A percentile compares a stretch with the other conserved stretches of the same genome.
These are phyloP conservation scores for Trematocara variabile DNA, from an alignment of 2,113 vertebrate species.

Conservation along the genomic window DNA sequence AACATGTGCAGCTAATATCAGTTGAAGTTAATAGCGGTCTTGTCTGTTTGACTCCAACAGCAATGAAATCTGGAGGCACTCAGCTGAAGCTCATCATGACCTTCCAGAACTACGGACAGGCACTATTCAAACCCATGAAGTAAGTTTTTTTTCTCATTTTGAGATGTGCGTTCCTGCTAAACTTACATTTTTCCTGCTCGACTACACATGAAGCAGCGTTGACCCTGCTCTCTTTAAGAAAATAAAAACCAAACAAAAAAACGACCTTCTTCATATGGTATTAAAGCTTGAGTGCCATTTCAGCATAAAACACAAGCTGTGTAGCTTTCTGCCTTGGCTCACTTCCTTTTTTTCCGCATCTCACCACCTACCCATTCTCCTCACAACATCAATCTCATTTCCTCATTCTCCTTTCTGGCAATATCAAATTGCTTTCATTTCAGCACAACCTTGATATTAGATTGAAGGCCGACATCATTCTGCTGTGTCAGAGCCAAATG, in stretches of 20 bases:
- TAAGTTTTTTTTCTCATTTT: conserved; percentile 74
- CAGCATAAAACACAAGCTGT: conserved; percentile 5
- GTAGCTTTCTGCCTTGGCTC: conserved; percentile 9
- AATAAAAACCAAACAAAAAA: background rate
- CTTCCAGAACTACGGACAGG: conserved; percentile 98
- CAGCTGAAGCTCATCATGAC: conserved; percentile 99
- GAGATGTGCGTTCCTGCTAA: background rate
- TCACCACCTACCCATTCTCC: conserved; percentile 6
- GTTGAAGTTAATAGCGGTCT: background rate
- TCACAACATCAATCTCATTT: conserved; percentile 46
- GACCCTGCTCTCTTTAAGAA: background rate
- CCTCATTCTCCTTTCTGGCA: conserved; percentile 27
- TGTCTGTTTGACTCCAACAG: conserved; percentile 66
- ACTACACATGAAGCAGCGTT: background rate
- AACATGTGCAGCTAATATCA: background rate
- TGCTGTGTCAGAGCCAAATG: conserved; percentile 46
- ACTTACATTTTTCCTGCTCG: background rate
- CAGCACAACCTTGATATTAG: conserved; percentile 45
- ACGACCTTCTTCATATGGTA: background rate
- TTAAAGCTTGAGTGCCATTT: conserved; percentile 12
- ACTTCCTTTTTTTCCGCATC: background rate
- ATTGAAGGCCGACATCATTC: conserved; percentile 38
- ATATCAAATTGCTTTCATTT: conserved; percentile 57
- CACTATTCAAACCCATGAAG: conserved; percentile 99
- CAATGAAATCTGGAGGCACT: conserved; percentile 98